A percentile compares a stretch with the other conserved stretches of the same genome.
These are phyloP conservation scores for Ricordea florida DNA, from an alignment of 92 coral and sea anemone species.

Conservation along the genomic window DNA sequence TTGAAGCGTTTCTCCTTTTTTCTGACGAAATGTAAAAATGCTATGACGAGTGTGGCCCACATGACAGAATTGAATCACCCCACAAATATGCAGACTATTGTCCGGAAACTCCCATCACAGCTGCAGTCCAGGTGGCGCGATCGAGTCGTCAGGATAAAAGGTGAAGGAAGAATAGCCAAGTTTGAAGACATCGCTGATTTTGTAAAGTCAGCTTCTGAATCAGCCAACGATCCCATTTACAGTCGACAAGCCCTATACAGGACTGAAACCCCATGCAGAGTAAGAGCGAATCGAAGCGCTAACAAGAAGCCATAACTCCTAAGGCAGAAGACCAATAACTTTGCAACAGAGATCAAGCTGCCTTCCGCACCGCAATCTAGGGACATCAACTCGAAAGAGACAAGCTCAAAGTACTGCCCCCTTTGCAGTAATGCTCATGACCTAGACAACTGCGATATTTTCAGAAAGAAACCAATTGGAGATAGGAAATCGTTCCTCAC, in stretches of 20 bases:
- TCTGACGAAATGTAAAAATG: slow-evolving; percentile 47
- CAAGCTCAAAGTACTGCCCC: not conserved
- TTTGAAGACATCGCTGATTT: slow-evolving; percentile 54
- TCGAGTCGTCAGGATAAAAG: slow-evolving; percentile 33
- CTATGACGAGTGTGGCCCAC: slow-evolving; percentile 43
- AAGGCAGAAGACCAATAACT: slow-evolving; percentile 13
- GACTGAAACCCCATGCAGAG: not conserved
- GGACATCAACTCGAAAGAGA: not conserved
- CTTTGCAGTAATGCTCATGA: slow-evolving; percentile 49
- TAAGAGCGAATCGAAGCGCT: not conserved
- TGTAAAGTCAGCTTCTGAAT: slow-evolving; percentile 48
- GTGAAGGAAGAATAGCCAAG: not conserved
- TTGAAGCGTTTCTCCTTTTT: slow-evolving; percentile 33
- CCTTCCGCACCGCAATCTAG: not conserved
- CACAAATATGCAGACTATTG: slow-evolving; percentile 60
- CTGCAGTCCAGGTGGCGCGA: slow-evolving; percentile 64
- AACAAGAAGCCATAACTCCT: not conserved
- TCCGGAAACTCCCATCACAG: slow-evolving; percentile 40
- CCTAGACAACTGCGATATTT: slow-evolving; percentile 47
- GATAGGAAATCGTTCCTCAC: slow-evolving; percentile 49
- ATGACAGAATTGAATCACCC: slow-evolving; percentile 56
- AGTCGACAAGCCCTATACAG: slow-evolving; percentile 8
- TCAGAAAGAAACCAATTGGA: slow-evolving; percentile 29
- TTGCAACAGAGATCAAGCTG: slow-evolving; percentile 21
- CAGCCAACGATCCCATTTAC: slow-evolving; percentile 66